Percentiles rank a stretch among this genome's conserved stretches.
These are phyloP conservation scores for Macrosiphum euphorbiae DNA, from an alignment of 2,888 invertebrate genomes.

Conservation along the genomic window DNA sequence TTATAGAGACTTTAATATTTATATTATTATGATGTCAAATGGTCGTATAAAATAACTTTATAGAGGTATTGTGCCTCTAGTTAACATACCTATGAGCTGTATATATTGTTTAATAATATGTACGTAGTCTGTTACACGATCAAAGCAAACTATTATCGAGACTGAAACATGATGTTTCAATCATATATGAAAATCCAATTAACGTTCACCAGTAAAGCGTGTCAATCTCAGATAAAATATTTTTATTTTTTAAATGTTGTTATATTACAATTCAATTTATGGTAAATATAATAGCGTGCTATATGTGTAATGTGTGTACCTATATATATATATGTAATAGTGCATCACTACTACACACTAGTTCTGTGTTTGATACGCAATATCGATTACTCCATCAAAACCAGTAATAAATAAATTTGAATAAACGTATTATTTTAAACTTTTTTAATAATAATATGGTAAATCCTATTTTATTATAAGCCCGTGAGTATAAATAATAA, in stretches of 20 bases:
- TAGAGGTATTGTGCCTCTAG: neutral
- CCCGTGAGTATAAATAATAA: too few species aligned
- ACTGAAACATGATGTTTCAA: constrained; percentile 19
- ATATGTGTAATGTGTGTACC: neutral
- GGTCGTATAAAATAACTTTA: neutral
- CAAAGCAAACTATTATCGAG: constrained; percentile 6
- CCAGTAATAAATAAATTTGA: neutral
- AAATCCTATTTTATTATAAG: neutral
- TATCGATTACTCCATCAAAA: neutral
- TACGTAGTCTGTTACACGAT: constrained; percentile 10
- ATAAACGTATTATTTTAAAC: neutral
- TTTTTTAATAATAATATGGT: neutral
- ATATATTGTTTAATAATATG: neutral
- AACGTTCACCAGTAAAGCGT: constrained; percentile 12
- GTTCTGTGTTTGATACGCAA: neutral
- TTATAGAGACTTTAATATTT: neutral
- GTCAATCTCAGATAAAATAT: constrained; percentile 34
- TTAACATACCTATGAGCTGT: neutral
- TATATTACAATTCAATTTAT: neutral
- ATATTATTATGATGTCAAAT: neutral
- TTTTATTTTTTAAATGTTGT: neutral
- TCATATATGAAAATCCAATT: constrained; percentile 49
- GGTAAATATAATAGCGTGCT: neutral
- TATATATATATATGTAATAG: neutral
- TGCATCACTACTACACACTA: neutral